phyloP scores from a whole-genome alignment of 2,113 vertebrate species.

The Phaethon lepturus region DNA sequence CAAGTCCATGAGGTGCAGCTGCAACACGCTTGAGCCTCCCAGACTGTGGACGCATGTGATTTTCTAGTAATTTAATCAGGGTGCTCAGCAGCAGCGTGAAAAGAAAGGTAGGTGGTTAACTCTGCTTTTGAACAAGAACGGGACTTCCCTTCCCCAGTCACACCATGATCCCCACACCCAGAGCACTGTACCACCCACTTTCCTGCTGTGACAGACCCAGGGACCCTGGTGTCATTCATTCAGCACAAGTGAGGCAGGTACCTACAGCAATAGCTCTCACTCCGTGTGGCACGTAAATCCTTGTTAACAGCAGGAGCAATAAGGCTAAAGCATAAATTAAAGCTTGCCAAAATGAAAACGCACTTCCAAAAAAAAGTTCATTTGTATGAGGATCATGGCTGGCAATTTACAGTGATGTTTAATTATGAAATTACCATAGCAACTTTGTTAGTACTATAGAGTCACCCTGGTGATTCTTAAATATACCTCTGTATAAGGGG shows the following conservation, averaged over 20 bases:
- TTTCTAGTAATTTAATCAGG: background rate
- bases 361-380: background rate
- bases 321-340: background rate
- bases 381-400: slow-evolving; percentile 8
- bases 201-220: background rate
- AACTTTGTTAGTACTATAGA: slow-evolving; percentile 55
- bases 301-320: background rate
- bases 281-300: background rate
- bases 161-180: background rate
- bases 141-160: background rate
- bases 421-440: slow-evolving; percentile 65
- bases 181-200: background rate
- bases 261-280: background rate
- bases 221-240: background rate
- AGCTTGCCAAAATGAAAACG: background rate
- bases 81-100: background rate
- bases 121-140: background rate
- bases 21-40: background rate
- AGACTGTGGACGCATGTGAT: background rate
- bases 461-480: slow-evolving; percentile 50
- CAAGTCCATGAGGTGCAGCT: background rate
- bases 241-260: background rate
- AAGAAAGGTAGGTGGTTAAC: background rate
- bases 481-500: background rate
- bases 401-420: slow-evolving; percentile 37